Base-by-base conservation (phyloP, 2,888 invertebrate species). In the Sarcophaga carnaria region DNA sequence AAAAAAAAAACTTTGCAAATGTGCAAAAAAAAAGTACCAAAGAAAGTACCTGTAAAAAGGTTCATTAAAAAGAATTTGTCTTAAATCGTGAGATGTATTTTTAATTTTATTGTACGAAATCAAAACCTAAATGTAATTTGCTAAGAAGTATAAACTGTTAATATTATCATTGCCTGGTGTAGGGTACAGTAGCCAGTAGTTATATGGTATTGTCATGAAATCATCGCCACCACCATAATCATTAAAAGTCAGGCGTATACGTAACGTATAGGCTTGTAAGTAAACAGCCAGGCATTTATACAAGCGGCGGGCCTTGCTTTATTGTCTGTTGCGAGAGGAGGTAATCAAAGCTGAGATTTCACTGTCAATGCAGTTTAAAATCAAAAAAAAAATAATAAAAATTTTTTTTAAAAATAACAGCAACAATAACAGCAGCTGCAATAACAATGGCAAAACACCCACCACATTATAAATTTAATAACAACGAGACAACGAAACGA, bases 321-420 rank as follows among this genome's bases (percentile, higher is more conserved):
- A 6, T 37, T 37, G 49, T 14, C 14, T 49, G 49, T 59, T 59
- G 62, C 54, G 64, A 71, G 25, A 70, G 87, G 12, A 64, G 72
- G 62, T 81, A 83, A 86, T 84, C 75, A 81, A 75, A 87, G 84
- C 27, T 64, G 27, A 78, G 71, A 84, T 84, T 87, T 84, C 84
- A 84, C 84, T 84, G 87, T 72, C 84, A 84, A 47, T 81, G 87
- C 75, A 81, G 69, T 70, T 54, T 83, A 78, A 70, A 37, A 37
- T 37, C 8, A 37, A 37, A 37, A 37, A 37, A 37, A 37, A 37
- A 37, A 37, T 6, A 27, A 27, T 6, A 27, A 27, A 27, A 72
- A 78, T 77, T 64, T 72, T 64, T 72, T 83, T 20, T 69, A 59
- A 80, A 76, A 80, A 77, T 17, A 22, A 25, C 59, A 59, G 45